A percentile compares a stretch with the other conserved stretches of the same genome.
These are phyloP conservation scores for Sarcophaga rosellei DNA, from an alignment of 2,888 invertebrate species.

Conservation along the genomic window DNA sequence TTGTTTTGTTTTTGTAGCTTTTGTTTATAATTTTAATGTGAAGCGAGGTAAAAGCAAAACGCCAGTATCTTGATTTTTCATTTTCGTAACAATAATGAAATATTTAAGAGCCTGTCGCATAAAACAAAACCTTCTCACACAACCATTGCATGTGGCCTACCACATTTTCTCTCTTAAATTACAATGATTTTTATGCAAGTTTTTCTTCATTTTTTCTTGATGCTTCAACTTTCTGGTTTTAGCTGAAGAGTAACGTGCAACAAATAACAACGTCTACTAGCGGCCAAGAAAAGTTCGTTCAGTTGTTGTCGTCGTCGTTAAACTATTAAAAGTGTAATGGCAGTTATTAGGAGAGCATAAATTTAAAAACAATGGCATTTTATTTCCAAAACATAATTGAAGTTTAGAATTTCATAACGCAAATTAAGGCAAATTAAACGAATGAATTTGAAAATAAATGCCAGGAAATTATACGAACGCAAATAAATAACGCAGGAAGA, in stretches of 20 bases:
- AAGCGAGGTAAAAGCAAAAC: too few relatives aligned
- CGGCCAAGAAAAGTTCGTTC: not conserved
- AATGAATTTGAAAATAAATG: not conserved
- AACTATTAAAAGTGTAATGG: constrained; percentile 55
- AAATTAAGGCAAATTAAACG: not conserved
- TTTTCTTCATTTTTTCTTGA: not conserved
- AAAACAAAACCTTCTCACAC: not conserved
- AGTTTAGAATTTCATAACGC: constrained; percentile 38
- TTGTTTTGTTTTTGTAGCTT: too few relatives aligned
- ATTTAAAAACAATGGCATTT: constrained; percentile 40
- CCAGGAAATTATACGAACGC: not conserved
- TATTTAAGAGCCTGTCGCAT: too few relatives aligned
- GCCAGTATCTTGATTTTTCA: too few relatives aligned
- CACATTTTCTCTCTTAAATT: too few relatives aligned
- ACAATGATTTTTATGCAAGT: not conserved
- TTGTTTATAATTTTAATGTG: too few relatives aligned
- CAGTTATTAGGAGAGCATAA: constrained; percentile 54
- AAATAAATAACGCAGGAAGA: not conserved
- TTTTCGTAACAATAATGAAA: too few relatives aligned
- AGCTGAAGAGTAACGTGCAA: not conserved
- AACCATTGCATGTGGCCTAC: not conserved
- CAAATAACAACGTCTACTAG: constrained; percentile 15
- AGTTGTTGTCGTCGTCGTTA: constrained; percentile 38
- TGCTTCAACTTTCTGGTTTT: constrained; percentile 2
- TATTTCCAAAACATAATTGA: constrained; percentile 20